These are phyloP conservation scores for Allolobophora icterica DNA, from an alignment of 2,888 invertebrate species.

Conservation along the genomic window DNA sequence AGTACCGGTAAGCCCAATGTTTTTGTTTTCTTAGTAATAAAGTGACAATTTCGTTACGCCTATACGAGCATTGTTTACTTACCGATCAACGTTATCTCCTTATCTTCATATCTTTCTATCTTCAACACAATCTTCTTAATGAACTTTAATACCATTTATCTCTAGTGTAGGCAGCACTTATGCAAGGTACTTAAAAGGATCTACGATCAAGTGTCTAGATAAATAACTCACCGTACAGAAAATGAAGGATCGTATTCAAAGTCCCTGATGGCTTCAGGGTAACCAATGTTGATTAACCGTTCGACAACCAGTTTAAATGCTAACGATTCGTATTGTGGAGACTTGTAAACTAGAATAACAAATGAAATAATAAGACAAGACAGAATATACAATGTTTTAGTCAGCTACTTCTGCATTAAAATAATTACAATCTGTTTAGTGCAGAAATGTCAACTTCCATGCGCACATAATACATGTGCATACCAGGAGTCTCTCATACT, in stretches of 20 bases:
- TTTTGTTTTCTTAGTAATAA: background rate
- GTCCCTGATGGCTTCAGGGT: constrained; percentile 87
- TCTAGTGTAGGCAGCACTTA: background rate
- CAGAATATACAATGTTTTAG: background rate
- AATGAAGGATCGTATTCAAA: constrained; percentile 97
- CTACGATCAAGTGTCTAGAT: background rate
- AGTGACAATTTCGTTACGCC: background rate
- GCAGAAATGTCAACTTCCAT: background rate
- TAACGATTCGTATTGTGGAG: constrained; percentile 92
- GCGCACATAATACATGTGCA: background rate
- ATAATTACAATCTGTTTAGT: background rate
- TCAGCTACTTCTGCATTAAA: background rate
- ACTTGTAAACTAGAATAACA: constrained; percentile 84
- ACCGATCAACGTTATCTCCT: background rate
- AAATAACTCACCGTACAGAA: constrained; percentile 78
- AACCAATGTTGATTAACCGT: constrained; percentile 84
- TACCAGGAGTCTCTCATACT: too few relatives aligned
- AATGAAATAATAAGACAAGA: background rate
- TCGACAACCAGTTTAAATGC: constrained; percentile 91
- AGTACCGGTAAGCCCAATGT: background rate
- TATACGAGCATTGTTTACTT: background rate
- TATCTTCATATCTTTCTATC: background rate
- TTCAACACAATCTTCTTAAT: background rate
- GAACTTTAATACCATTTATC: background rate
- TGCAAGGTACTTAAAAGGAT: background rate